These are phyloP conservation scores for Acronicta aceris DNA, from an alignment of 2,888 invertebrate species.

Conservation along the genomic window DNA sequence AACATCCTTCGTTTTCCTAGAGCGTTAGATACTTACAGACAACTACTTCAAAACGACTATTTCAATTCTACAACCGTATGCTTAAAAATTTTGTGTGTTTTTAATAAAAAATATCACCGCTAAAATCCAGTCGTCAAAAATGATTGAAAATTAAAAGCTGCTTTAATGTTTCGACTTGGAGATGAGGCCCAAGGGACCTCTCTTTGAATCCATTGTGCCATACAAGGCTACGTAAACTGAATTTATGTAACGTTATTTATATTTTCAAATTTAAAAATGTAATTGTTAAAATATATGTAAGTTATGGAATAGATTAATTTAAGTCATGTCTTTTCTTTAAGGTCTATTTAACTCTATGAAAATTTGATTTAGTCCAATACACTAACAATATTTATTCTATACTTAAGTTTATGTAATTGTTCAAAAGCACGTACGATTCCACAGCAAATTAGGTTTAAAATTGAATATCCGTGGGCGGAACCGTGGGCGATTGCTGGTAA, in stretches of 20 bases:
- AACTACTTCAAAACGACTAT: not conserved
- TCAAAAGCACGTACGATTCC: constrained; percentile 2
- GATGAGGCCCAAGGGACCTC: constrained; percentile 54
- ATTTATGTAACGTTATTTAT: constrained; percentile 57
- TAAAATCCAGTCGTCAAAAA: constrained; percentile 26
- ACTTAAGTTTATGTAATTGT: not conserved
- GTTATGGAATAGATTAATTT: too few species aligned
- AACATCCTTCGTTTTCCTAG: too few species aligned
- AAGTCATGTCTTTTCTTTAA: not conserved
- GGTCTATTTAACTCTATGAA: not conserved
- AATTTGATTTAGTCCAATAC: not conserved
- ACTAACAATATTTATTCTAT: not conserved
- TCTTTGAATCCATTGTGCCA: constrained; percentile 51
- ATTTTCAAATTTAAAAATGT: not conserved
- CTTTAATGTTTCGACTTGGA: constrained; percentile 51
- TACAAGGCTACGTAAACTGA: constrained; percentile 45
- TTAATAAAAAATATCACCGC: not conserved
- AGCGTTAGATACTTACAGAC: too few species aligned
- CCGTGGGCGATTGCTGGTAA: constrained; percentile 33
- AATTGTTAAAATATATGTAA: not conserved
- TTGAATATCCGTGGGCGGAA: constrained; percentile 25
- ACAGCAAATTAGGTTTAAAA: constrained; percentile 15
- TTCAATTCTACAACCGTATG: not conserved
- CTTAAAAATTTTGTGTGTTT: not conserved
- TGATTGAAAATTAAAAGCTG: constrained; percentile 53